These are phyloP conservation scores for Drosophila peninsularis DNA, from an alignment of 2,888 invertebrate genomes.

Conservation along the genomic window DNA sequence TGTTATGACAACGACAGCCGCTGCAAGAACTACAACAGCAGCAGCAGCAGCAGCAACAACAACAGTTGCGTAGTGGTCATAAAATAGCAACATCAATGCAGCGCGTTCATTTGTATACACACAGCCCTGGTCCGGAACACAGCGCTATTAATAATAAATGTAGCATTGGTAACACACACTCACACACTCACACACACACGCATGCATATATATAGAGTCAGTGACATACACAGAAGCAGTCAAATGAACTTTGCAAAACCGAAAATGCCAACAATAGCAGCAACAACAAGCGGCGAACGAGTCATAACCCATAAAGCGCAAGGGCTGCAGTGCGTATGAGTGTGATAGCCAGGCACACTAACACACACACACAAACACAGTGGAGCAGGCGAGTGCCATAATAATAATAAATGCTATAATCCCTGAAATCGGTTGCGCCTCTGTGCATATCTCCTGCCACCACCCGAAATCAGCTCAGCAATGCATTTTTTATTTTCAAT, in stretches of 20 bases:
- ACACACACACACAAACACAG: constrained; percentile 18
- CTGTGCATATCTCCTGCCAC: constrained; percentile 18
- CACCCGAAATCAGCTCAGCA: constrained; percentile 5
- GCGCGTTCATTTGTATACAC: constrained; percentile 68
- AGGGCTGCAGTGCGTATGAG: constrained; percentile 47
- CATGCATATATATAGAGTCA: constrained; percentile 15
- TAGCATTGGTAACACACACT: constrained; percentile 52
- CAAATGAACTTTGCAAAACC: constrained; percentile 77
- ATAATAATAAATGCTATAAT: constrained; percentile 81
- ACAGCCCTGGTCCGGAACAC: constrained; percentile 72
- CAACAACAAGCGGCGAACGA: constrained; percentile 25
- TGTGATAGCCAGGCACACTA: constrained; percentile 32
- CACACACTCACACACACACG: constrained; percentile 20
- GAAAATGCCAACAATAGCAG: constrained; percentile 49
- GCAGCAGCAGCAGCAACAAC: constrained; percentile 12
- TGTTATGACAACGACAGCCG: constrained; percentile 56
- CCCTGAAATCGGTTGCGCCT: constrained; percentile 59
- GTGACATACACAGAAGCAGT: constrained; percentile 46
- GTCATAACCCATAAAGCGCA: constrained; percentile 33
- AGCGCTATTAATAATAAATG: constrained; percentile 81
- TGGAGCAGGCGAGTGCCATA: constrained; percentile 56
- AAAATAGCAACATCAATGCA: constrained; percentile 78
- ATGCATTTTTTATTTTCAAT: constrained; percentile 76
- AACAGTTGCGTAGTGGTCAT: constrained; percentile 54
- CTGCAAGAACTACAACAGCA: constrained; percentile 25